These are phyloP conservation scores for Sclerurus mexicanus DNA, from an alignment of 2,113 vertebrate species.

Conservation along the genomic window DNA sequence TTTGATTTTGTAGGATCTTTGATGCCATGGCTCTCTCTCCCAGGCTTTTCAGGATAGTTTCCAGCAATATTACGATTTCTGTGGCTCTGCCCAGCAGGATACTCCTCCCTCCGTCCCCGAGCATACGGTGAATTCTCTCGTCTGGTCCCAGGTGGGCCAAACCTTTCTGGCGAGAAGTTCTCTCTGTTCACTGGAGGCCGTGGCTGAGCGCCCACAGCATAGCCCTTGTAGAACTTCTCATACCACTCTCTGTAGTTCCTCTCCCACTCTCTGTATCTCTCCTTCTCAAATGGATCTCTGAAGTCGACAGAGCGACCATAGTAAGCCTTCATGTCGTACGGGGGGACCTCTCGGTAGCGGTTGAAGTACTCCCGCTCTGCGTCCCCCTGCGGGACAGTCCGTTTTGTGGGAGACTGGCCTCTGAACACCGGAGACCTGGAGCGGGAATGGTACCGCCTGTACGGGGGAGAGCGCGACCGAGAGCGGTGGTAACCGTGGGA, in stretches of 20 bases:
- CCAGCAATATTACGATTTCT: constrained; percentile 72
- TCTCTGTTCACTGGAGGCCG: constrained; percentile 76
- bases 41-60: constrained; percentile 74
- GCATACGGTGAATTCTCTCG: constrained; percentile 86
- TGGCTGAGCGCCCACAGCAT: constrained; percentile 76
- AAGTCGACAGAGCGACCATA: constrained; percentile 78
- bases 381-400: constrained; percentile 76
- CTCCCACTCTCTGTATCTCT: constrained; percentile 90
- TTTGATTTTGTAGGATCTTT: constrained; percentile 78
- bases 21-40: constrained; percentile 76
- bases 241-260: constrained; percentile 92
- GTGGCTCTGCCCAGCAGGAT: constrained; percentile 71
- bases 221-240: constrained; percentile 90
- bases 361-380: constrained; percentile 80
- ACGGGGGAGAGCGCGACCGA: constrained; percentile 86
- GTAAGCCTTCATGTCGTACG: constrained; percentile 86
- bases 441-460: constrained; percentile 82
- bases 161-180: constrained; percentile 80
- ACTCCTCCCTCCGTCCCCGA: constrained; percentile 75
- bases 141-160: constrained; percentile 71
- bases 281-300: constrained; percentile 86
- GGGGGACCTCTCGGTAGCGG: constrained; percentile 83
- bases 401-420: constrained; percentile 86
- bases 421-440: constrained; percentile 84
- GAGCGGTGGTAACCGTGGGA: constrained; percentile 88